Evolutionary conservation across 2,888 invertebrate species (phyloP).

Genomic region (Alentia gelatinosa): DNA sequence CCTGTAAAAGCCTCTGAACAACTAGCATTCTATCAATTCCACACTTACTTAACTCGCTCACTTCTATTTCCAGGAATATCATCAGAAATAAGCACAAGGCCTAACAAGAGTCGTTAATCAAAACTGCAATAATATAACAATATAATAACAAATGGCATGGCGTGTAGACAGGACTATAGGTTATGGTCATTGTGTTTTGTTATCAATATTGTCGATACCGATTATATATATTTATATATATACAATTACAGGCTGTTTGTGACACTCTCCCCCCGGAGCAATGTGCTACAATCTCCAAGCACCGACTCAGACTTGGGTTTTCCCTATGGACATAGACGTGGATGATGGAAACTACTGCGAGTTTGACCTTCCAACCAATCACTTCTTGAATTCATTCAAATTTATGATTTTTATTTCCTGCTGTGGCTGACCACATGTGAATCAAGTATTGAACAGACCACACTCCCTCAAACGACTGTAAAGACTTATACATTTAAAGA

Average conservation of each 20-base stretch:
- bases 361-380: not conserved
- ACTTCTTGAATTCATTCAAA: no score
- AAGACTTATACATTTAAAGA: not conserved
- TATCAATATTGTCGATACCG: no score
- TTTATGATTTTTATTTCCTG: not conserved
- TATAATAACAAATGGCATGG: conserved; percentile 18
- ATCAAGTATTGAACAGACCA: not conserved
- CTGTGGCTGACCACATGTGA: not conserved
- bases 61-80: not conserved
- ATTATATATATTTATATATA: no score
- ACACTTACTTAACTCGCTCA: not conserved
- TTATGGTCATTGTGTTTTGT: not conserved
- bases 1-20: not conserved
- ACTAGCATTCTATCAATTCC: not conserved
- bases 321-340: not conserved
- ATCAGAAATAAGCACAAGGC: conserved; percentile 11
- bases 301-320: not conserved
- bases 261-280: not conserved
- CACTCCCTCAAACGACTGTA: not conserved
- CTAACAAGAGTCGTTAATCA: not conserved
- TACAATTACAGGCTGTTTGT: not conserved
- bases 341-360: conserved; percentile 19
- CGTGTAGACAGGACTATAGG: not conserved
- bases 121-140: not conserved
- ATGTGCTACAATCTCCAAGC: not conserved